Evolutionary conservation across 2,888 invertebrate species (phyloP).

Genomic region (Germaria angustata): DNA sequence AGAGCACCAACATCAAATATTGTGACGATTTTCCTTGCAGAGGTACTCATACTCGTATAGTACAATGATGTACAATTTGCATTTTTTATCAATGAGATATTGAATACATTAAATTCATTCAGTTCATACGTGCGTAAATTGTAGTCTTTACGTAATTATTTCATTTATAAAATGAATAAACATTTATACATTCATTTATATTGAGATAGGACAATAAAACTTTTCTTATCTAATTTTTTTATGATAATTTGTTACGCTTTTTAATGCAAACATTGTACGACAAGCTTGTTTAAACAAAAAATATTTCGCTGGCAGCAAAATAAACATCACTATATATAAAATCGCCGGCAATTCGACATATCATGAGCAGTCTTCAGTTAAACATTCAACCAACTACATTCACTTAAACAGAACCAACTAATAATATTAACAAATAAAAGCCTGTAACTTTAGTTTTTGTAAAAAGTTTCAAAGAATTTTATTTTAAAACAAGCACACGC

Average conservation of each 20-base stretch:
- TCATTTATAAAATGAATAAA: background rate
- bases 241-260: slow-evolving; percentile 11
- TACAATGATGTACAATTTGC: too few relatives aligned
- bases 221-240: slow-evolving; percentile 45
- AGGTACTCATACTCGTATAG: too few relatives aligned
- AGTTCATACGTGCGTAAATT: background rate
- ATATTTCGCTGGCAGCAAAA: slow-evolving; percentile 5
- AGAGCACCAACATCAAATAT: background rate
- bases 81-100: background rate
- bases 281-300: background rate
- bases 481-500: background rate
- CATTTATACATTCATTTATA: background rate
- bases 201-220: slow-evolving; percentile 43
- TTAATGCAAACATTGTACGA: background rate
- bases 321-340: slow-evolving; percentile 53
- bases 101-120: background rate
- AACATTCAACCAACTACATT: slow-evolving; percentile 43
- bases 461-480: background rate
- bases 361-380: slow-evolving; percentile 54
- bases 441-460: background rate
- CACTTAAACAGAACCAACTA: background rate
- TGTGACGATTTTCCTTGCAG: background rate
- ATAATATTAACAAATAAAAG: background rate
- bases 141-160: background rate
- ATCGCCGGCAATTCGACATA: slow-evolving; percentile 41